Evolutionary conservation across 2,797 vertebrate genomes (phyloP).

Genomic region (Simalia tracyae): DNA sequence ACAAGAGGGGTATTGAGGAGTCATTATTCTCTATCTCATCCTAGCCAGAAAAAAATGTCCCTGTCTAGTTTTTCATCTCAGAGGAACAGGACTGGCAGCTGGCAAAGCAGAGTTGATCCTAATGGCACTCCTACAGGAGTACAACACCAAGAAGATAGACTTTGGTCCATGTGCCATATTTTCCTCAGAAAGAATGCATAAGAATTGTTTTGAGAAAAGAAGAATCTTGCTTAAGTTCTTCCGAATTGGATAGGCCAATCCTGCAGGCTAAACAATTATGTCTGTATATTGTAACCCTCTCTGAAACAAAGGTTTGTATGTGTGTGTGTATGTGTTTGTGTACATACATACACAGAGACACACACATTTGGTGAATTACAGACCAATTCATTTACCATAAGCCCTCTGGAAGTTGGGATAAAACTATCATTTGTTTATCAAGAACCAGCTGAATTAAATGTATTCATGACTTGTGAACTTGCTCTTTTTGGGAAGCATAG

Average conservation of each 20-base stretch:
- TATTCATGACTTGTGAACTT: neutral
- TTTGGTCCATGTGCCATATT: too few relatives aligned
- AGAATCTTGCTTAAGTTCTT: neutral
- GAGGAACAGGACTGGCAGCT: too few relatives aligned
- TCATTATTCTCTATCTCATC: too few relatives aligned
- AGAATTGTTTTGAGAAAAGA: too few relatives aligned
- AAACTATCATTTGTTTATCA: neutral
- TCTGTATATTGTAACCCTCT: neutral
- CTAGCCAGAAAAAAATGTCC: too few relatives aligned
- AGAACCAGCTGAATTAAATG: neutral
- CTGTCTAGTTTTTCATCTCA: too few relatives aligned
- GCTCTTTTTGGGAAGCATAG: neutral
- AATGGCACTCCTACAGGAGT: too few relatives aligned
- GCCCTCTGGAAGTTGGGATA: neutral
- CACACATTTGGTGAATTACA: neutral
- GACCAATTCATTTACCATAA: neutral
- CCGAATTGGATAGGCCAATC: neutral
- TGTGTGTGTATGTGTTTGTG: too few relatives aligned
- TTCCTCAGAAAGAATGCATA: too few relatives aligned
- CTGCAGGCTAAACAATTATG: neutral
- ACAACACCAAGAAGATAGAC: too few relatives aligned
- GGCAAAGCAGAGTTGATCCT: too few relatives aligned
- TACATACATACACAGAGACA: neutral
- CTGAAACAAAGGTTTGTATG: neutral
- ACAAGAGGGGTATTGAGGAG: too few relatives aligned